Evolutionary conservation across 2,113 vertebrate species (phyloP), one percentile per base, ranked within the genome.

Genomic region (Pelmatolapia mariae): DNA sequence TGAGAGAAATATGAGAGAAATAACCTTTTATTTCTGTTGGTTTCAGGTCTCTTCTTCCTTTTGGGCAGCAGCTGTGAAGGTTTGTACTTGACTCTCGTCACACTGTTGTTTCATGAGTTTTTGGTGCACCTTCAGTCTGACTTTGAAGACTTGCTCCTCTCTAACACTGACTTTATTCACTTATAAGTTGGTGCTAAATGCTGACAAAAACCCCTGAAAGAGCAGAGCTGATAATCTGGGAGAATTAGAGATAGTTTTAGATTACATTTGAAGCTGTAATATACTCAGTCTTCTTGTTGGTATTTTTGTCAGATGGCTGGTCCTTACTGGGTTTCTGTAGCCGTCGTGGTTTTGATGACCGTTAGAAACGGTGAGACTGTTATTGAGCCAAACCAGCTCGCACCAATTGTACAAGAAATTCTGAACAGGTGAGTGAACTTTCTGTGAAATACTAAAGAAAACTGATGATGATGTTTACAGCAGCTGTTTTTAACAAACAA

Each of bases 331-430:
- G 26, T 36, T 36, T 29, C 4, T 63, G 50, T 61, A 3, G 33
- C 16, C 0, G 33, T 81, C 53, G 0, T 3, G 1, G 2, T 84
- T 31, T 16, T 80, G 22, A 10, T 73, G 40, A 26, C 24, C 0
- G 18, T 24, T 61, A 43, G 1, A 53, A 68, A 66, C 26, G 3
- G 43, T 45, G 10, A 1, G 18, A 52, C 40, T 15, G 19, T 0
- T 0, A 0, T 83, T 50, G 43, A 73, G 5, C 10, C 1, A 19
- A 1, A 86, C 52, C 24, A 24, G 2, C 84, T 89, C 4, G 10
- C 1, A 52, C 1, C 0, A 2, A 19, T 89, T 50, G 84, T 86
- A 3, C 0, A 29, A 2, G 0, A 57, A 0, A 9, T 83, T 2
- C 12, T 71, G 6, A 52, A 33, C 3, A 82, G 2, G 88, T 83